These are phyloP conservation scores for Tachysurus vachellii DNA, from an alignment of 2,113 vertebrate species.

Conservation along the genomic window DNA sequence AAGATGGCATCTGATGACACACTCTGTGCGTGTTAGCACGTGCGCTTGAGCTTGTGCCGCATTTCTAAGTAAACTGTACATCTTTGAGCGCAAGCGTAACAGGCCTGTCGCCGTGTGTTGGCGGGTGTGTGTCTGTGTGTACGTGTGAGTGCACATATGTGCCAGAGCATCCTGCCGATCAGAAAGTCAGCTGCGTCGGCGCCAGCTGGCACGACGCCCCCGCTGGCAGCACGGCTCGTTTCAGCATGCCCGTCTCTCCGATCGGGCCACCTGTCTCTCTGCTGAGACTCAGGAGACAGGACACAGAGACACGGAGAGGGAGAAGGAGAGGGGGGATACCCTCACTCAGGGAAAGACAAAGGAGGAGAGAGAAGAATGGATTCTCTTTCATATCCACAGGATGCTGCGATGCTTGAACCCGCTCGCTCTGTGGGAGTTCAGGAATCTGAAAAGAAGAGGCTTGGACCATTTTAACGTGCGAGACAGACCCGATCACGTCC, in stretches of 20 bases:
- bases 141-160: conserved; percentile 46
- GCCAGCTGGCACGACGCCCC: conserved; percentile 70
- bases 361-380: not conserved
- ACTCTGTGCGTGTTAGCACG: conserved; percentile 60
- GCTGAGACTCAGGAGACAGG: conserved; percentile 34
- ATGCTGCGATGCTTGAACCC: not conserved
- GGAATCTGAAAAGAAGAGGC: conserved; percentile 25
- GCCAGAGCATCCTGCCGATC: conserved; percentile 55
- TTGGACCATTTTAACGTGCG: not conserved
- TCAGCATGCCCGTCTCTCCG: conserved; percentile 64
- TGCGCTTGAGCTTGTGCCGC: conserved; percentile 25
- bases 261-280: conserved; percentile 76
- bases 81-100: conserved; percentile 24
- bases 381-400: conserved; percentile 10
- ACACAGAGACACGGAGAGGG: not conserved
- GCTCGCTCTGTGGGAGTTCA: not conserved
- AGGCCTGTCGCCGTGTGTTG: conserved; percentile 44
- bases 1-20: conserved; percentile 65
- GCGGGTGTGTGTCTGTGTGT: conserved; percentile 33
- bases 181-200: conserved; percentile 58
- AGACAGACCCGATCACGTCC: not conserved
- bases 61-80: conserved; percentile 32
- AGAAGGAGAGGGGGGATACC: conserved; percentile 28
- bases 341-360: conserved; percentile 15
- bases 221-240: conserved; percentile 63